Conservation (phyloP, 2,797 vertebrate genomes). For the Acanthurus tractus region DNA sequence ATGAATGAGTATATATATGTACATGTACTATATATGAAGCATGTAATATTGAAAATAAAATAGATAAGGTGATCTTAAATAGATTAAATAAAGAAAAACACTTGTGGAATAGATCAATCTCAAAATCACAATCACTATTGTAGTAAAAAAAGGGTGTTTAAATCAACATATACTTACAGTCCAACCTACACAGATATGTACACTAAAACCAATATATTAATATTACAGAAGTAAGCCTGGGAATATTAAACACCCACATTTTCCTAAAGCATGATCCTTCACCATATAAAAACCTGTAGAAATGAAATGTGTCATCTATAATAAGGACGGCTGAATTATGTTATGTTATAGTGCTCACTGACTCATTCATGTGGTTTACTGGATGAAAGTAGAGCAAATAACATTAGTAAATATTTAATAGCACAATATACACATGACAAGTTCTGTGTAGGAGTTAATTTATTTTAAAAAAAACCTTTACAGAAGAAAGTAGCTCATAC, state of each 20-base stretch:
- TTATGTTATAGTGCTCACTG: conserved; percentile 21
- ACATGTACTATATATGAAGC: too few relatives aligned
- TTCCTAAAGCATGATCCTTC: conserved; percentile 25
- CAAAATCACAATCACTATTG: not conserved
- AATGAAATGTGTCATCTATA: conserved; percentile 48
- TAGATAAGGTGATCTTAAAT: not conserved
- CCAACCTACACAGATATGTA: not conserved
- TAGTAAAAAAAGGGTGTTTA: conserved; percentile 8
- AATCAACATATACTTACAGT: conserved; percentile 9
- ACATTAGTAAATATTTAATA: conserved; percentile 33
- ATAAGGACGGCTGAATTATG: conserved; percentile 40
- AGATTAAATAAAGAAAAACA: not conserved
- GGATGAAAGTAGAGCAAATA: conserved; percentile 24
- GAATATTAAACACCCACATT: conserved; percentile 48
- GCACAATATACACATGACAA: conserved; percentile 20
- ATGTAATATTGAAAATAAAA: not conserved
- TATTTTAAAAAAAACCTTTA: too few relatives aligned
- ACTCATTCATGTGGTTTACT: conserved; percentile 47
- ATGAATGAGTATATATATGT: too few relatives aligned
- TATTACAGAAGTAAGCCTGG: conserved; percentile 5
- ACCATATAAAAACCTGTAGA: conserved; percentile 35
- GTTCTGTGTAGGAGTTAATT: conserved; percentile 6
- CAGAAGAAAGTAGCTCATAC: not conserved
- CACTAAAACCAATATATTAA: conserved; percentile 18
- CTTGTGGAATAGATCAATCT: not conserved